These are phyloP conservation scores for Cranoglanis bouderius DNA, from an alignment of 2,113 vertebrate species.

Conservation along the genomic window DNA sequence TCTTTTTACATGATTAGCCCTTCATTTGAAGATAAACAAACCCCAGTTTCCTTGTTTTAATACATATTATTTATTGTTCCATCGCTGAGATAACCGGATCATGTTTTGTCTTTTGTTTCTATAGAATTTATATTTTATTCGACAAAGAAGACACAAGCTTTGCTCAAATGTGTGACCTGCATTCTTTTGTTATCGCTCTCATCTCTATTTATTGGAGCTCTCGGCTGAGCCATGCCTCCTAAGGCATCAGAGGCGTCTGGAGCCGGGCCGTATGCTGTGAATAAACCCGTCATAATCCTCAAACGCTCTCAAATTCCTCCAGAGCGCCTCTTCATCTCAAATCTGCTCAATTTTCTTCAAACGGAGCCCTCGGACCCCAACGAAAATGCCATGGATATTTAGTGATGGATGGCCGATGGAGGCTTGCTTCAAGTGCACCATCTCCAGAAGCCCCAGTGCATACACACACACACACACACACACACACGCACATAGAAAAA, in stretches of 20 bases:
- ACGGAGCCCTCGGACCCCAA: conserved; percentile 35
- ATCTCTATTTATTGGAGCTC: conserved; percentile 54
- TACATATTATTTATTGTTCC: background rate
- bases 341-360: conserved; percentile 59
- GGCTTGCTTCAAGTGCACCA: conserved; percentile 35
- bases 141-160: background rate
- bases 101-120: background rate
- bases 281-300: conserved; percentile 60
- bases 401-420: conserved; percentile 41
- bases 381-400: conserved; percentile 52
- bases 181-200: conserved; percentile 43
- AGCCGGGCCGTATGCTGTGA: conserved; percentile 45
- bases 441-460: conserved; percentile 1
- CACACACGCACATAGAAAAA: background rate
- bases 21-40: background rate
- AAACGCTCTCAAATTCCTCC: conserved; percentile 59
- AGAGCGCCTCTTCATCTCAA: conserved; percentile 52
- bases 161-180: conserved; percentile 18
- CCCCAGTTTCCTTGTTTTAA: background rate
- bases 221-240: conserved; percentile 48
- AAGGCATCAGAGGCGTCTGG: conserved; percentile 51
- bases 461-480: background rate
- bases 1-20: background rate
- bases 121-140: background rate
- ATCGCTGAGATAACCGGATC: too few species aligned